Evolutionary conservation across 2,113 vertebrate species (phyloP).

Genomic region (Callopanchax toddi): DNA sequence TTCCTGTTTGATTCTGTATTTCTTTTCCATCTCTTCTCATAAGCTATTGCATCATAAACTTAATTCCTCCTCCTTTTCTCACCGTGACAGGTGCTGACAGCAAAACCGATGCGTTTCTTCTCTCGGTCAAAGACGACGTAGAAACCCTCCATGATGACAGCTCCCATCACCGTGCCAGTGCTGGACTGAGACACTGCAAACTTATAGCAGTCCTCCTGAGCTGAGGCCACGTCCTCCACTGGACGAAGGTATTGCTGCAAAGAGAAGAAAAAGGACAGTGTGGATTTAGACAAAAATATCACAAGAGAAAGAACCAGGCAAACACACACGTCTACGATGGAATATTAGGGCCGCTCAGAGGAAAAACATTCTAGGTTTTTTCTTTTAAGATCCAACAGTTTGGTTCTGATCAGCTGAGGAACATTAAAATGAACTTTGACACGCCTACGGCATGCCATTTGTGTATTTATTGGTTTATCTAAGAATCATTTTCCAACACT

Average conservation of each 20-base stretch:
- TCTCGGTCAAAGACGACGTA: conserved; percentile 96
- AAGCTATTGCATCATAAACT: background rate
- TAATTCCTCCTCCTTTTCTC: conserved; percentile 46
- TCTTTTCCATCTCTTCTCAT: too few relatives aligned
- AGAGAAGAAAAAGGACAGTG: background rate
- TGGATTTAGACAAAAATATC: background rate
- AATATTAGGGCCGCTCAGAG: too few relatives aligned
- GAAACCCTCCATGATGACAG: conserved; percentile 98
- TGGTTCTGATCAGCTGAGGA: too few relatives aligned
- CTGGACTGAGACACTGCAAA: conserved; percentile 97
- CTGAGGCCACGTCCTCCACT: conserved; percentile 93
- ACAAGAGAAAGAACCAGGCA: too few relatives aligned
- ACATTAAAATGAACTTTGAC: too few relatives aligned
- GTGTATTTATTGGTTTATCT: too few relatives aligned
- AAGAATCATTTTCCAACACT: too few relatives aligned
- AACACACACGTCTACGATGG: too few relatives aligned
- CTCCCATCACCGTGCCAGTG: conserved; percentile 96
- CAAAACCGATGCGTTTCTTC: conserved; percentile 92
- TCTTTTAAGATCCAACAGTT: too few relatives aligned
- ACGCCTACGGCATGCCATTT: too few relatives aligned
- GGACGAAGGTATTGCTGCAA: conserved; percentile 95
- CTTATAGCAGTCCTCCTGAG: conserved; percentile 97
- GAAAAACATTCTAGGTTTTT: too few relatives aligned
- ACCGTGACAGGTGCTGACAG: conserved; percentile 96
- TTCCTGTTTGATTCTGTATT: background rate